Evolutionary conservation across 2,888 invertebrate species (phyloP), one percentile per base, ranked within the genome.

Genomic region (Quadroppia sp.): DNA sequence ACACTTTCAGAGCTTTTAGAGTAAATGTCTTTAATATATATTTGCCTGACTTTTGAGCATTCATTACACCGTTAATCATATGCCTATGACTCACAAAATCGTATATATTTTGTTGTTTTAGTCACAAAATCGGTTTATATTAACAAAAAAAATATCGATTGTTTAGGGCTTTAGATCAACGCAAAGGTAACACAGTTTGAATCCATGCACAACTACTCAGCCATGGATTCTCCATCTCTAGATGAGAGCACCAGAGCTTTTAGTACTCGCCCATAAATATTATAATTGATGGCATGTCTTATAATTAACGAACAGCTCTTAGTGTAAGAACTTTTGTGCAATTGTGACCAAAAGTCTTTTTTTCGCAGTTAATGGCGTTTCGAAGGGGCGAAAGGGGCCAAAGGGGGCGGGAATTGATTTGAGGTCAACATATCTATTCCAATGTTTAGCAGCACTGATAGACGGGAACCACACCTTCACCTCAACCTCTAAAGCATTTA

Each of bases 31-130:
- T 61, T 61, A 61, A n/a, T n/a, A n/a, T n/a, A 61, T 61, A 61
- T 61, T 61, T 61, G 61, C 61, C 61, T 61, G 61, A 61, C 61
- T 61, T 61, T 17, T n/a, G 36, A 61, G 61, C 61, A 61, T 61
- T 61, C 32, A 61, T 61, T 61, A 56, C 56, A 56, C 25, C 3
- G 36, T 32, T 32, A 61, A 61, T 61, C 32, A 61, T 61, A 36
- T 30, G n/a, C 13, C 53, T 28, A 61, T 61, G 61, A 61, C 32
- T 61, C 61, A 61, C 61, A 32, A 4, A 61, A 32, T 61, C 30
- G 17, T 32, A 61, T 20, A 11, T 32, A 32, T 17, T 50, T 50
- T 7, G 25, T 53, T 23, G 53, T 23, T 36, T 61, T 61, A 61
- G 2, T 11, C 61, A 61, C 15, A 1, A 32, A 61, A 61, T 61